Evolutionary conservation across 2,113 vertebrate species (phyloP), one percentile per base, ranked within the genome.

Genomic region (Fulmarus glacialis): DNA sequence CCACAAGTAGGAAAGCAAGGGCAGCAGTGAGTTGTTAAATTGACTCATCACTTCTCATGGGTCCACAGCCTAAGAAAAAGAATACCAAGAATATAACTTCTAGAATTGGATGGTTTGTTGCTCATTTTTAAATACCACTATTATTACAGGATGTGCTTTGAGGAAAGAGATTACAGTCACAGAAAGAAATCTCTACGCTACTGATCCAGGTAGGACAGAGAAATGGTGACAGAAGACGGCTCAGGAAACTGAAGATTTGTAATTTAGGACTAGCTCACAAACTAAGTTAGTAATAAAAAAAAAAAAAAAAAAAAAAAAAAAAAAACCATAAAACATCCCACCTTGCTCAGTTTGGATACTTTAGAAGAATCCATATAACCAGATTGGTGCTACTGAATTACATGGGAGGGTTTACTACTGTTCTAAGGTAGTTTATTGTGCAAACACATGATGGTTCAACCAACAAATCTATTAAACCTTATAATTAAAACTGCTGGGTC

Each of bases 401-500:
- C 22, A 70, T 3, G 5, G 24, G 18, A 78, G 38, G 34, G 30
- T 64, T 91, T 79, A 22, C 38, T 73, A 36, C 60, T 45, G 14
- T 71, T 82, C 50, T 67, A 24, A 83, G 50, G 30, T 29, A 78
- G 77, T 47, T 72, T 68, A 60, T 62, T 71, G 53, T 74, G 34
- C 66, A 96, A 94, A 89, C 50, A 89, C 19, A 4, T 22, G 40
- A 82, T 38, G 55, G 43, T 60, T 87, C 87, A 87, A 75, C 12
- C 87, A 91, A 87, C 27, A 52, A 50, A 64, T 67, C 64, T 64
- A 64, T 53, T 89, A 83, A 90, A 48, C 27, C 47, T 95, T 87
- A 75, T 40, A 94, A 97, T 94, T 96, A 96, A 87, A 96, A 87
- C n/a, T 75, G 58, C 30, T 68, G 36, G 24, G 38, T 75, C 78